phyloP scores from a whole-genome alignment of 2,113 vertebrate species.

The Formicarius rufipectus region DNA sequence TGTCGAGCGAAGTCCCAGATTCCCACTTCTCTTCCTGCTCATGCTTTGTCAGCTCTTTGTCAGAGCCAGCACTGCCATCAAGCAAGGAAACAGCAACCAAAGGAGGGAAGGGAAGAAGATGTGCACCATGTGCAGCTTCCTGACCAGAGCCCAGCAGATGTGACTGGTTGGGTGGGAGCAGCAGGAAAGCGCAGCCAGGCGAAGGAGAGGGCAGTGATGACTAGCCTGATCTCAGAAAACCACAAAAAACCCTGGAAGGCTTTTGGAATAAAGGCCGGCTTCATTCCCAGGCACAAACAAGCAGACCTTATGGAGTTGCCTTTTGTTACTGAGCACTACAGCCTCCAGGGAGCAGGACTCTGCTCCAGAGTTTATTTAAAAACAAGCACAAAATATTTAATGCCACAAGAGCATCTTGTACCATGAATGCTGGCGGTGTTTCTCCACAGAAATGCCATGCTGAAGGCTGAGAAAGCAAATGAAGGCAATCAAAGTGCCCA shows the following conservation, averaged over 20 bases:
- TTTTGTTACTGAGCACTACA: neutral
- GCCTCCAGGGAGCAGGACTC: neutral
- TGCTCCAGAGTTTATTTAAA: neutral
- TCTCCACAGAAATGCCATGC: neutral
- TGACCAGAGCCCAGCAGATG: neutral
- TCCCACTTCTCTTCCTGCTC: fast-evolving
- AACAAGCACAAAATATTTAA: neutral
- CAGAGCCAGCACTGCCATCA: neutral
- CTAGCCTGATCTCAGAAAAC: neutral
- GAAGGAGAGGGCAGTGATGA: neutral
- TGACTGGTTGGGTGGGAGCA: neutral
- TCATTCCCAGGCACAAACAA: neutral
- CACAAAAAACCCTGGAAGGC: neutral
- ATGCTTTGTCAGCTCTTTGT: neutral
- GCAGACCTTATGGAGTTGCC: neutral
- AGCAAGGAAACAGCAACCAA: neutral
- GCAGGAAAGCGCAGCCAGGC: neutral
- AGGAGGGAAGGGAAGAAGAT: neutral
- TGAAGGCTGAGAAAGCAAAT: neutral
- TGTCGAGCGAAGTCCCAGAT: neutral
- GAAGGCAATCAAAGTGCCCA: neutral
- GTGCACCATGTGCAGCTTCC: neutral
- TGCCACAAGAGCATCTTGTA: neutral
- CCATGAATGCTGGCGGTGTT: neutral
- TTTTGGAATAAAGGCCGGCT: conserved; percentile 11